These are phyloP conservation scores for Pelagia noctiluca DNA, from an alignment of 30 jellyfish, hydroid and myxozoan genomes.

Conservation along the genomic window DNA sequence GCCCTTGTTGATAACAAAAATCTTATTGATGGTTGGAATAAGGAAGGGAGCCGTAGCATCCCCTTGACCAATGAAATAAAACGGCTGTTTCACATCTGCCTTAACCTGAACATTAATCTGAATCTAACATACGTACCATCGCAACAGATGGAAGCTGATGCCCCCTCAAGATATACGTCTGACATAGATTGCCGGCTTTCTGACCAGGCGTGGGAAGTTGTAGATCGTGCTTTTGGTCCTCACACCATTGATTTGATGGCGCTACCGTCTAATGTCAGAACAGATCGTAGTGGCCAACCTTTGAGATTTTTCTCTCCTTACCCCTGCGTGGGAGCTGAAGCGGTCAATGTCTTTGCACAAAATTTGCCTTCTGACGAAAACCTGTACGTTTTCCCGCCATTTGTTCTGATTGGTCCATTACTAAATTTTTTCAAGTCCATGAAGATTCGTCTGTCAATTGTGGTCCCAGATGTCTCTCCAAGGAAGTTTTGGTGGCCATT, in stretches of 20 bases:
- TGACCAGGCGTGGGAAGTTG: slow-evolving; percentile 1
- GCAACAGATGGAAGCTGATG: slow-evolving; percentile 13
- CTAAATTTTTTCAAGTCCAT: not conserved
- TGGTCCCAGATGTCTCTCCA: slow-evolving; percentile 8
- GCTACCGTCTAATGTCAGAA: slow-evolving; percentile 12
- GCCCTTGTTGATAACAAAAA: slow-evolving; percentile 9
- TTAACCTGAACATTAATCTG: slow-evolving; percentile 12
- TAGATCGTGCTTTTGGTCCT: slow-evolving; percentile 18
- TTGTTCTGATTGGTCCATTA: slow-evolving; percentile 11
- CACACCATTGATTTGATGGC: slow-evolving; percentile 35
- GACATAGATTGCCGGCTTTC: slow-evolving; percentile 39
- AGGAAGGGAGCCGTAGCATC: slow-evolving; percentile 22
- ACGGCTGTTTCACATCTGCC: not conserved
- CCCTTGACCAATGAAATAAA: slow-evolving; percentile 12
- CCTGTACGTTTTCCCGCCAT: slow-evolving; percentile 23
- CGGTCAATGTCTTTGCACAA: slow-evolving; percentile 13
- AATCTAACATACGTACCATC: slow-evolving; percentile 1
- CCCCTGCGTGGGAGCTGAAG: not conserved
- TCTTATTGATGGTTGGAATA: slow-evolving; percentile 3
- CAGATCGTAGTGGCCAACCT: slow-evolving; percentile 2
- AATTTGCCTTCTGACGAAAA: not conserved
- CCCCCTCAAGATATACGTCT: slow-evolving; percentile 19
- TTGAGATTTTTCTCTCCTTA: slow-evolving; percentile 7
- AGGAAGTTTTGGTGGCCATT: slow-evolving; percentile 16
- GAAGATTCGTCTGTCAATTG: not conserved